phyloP scores from a whole-genome alignment of 1,140 invertebrate genomes.

The Leptinotarsa defecta region DNA sequence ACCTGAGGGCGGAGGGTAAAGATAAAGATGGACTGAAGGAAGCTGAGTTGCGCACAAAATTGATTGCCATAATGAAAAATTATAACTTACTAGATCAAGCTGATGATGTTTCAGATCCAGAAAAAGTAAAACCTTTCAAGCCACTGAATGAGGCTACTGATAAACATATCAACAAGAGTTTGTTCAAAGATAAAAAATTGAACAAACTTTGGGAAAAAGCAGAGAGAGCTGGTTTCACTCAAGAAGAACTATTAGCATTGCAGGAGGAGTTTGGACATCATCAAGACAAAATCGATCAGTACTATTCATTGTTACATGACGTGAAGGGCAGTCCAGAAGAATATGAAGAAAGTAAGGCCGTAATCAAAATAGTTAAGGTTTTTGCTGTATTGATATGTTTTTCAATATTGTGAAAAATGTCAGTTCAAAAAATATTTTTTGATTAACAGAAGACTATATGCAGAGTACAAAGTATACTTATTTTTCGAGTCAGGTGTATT shows the following conservation, averaged over 20 bases:
- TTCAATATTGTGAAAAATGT: too few species aligned
- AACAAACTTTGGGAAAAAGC: constrained; percentile 91
- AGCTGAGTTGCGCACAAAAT: constrained; percentile 77
- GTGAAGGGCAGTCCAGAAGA: constrained; percentile 63
- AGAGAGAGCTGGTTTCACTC: constrained; percentile 80
- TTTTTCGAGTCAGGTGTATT: too few species aligned
- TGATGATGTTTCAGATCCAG: constrained; percentile 66
- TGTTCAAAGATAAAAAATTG: constrained; percentile 89
- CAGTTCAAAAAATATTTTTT: too few species aligned
- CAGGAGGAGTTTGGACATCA: constrained; percentile 91
- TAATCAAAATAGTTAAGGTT: constrained; percentile 36
- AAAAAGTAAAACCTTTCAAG: constrained; percentile 55
- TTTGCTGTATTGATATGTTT: background rate
- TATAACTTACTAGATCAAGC: constrained; percentile 84
- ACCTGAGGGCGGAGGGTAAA: constrained; percentile 76
- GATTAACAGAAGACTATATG: too few species aligned
- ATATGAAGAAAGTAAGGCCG: constrained; percentile 61
- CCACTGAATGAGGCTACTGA: constrained; percentile 63
- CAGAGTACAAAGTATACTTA: too few species aligned
- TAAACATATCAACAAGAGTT: constrained; percentile 62
- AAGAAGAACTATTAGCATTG: constrained; percentile 79
- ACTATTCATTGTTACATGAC: constrained; percentile 77
- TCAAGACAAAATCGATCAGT: constrained; percentile 91
- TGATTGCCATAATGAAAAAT: constrained; percentile 79
- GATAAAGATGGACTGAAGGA: constrained; percentile 88